Evolutionary conservation across 2,113 vertebrate genomes (phyloP).

Genomic region (Tachuris rubrigastra): DNA sequence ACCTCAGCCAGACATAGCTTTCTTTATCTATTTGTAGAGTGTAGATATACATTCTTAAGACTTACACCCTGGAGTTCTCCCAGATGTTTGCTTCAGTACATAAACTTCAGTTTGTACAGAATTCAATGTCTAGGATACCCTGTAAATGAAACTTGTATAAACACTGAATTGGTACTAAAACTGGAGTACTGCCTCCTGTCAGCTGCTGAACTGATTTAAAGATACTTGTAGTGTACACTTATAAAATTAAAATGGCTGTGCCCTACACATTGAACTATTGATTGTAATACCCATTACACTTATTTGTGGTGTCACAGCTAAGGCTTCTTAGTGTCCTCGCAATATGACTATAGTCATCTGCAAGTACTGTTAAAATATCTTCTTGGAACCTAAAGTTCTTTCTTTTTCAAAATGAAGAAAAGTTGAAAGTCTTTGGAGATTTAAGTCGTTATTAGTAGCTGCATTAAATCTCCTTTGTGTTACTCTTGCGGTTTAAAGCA

Average conservation of each 20-base stretch:
- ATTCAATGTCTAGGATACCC: background rate
- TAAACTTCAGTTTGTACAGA: constrained; percentile 19
- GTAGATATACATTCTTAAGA: background rate
- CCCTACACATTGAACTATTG: constrained; percentile 27
- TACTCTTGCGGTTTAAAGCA: background rate
- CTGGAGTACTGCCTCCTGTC: background rate
- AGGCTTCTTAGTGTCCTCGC: background rate
- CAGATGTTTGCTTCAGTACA: background rate
- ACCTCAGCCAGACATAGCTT: background rate
- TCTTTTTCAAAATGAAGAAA: background rate
- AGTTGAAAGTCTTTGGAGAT: background rate
- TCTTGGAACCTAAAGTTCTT: background rate
- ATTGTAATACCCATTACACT: background rate
- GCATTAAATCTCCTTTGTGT: background rate
- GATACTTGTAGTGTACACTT: background rate
- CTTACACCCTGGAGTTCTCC: background rate
- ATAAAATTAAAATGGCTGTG: constrained; percentile 27
- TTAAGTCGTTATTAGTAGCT: background rate
- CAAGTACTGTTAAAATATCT: background rate
- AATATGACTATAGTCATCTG: background rate
- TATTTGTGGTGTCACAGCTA: background rate
- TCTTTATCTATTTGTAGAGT: background rate
- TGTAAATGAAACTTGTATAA: constrained; percentile 41
- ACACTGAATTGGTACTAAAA: constrained; percentile 29
- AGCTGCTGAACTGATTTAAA: constrained; percentile 45